Evolutionary conservation across 2,888 invertebrate species (phyloP).

Genomic region (Cyrtodaria siliqua): DNA sequence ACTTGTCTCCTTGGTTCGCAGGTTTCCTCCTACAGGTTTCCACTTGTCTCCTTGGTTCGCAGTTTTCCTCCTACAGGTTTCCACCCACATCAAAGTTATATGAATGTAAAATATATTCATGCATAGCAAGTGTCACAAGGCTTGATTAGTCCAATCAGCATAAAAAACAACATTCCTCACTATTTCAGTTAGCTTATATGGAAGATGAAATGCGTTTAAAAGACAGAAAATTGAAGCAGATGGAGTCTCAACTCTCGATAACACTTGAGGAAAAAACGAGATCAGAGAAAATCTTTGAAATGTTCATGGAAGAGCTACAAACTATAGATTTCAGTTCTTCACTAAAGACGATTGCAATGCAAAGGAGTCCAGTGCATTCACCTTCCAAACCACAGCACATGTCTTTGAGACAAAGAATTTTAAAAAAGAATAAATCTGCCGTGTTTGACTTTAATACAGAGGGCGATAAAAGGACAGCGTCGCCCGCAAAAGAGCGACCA

Average conservation of each 20-base stretch:
- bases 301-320: constrained; percentile 60
- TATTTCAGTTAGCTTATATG: constrained; percentile 12
- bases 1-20: no score
- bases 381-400: constrained; percentile 20
- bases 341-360: constrained; percentile 18
- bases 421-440: constrained; percentile 47
- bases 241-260: constrained; percentile 67
- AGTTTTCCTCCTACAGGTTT: no score
- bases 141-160: no score
- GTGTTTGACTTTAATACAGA: constrained; percentile 34
- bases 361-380: constrained; percentile 5
- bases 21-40: no score
- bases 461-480: constrained; percentile 11
- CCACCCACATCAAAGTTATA: no score
- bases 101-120: no score
- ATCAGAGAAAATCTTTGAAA: constrained; percentile 49
- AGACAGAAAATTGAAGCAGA: constrained; percentile 37
- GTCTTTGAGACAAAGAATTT: constrained; percentile 19
- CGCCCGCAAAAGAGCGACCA: neutral
- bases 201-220: constrained; percentile 13
- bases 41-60: no score
- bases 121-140: no score
- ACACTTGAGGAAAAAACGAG: constrained; percentile 55
- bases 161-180: neutral
- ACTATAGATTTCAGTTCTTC: constrained; percentile 43